Evolutionary conservation across 2,888 invertebrate species (phyloP).

Genomic region (Monopis laevigella): DNA sequence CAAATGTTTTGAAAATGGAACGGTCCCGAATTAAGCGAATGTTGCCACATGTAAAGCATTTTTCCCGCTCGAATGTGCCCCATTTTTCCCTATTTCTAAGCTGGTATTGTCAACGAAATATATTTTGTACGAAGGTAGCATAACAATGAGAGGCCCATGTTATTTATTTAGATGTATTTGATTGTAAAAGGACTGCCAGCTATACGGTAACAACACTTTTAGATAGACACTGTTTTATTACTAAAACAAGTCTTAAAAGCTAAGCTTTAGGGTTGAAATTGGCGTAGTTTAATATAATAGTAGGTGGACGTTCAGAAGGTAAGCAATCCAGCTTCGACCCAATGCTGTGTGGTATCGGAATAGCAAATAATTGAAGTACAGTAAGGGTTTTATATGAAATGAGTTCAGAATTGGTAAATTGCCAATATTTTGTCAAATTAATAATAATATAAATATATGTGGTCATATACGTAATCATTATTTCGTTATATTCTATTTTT

Average conservation of each 20-base stretch:
- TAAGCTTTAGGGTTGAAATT: too few relatives aligned
- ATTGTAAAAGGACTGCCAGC: constrained; percentile 18
- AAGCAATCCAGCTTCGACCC: too few relatives aligned
- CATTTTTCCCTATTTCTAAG: constrained; percentile 41
- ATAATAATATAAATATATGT: too few relatives aligned
- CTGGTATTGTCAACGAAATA: constrained; percentile 46
- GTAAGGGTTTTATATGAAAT: too few relatives aligned
- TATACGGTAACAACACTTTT: constrained; percentile 29
- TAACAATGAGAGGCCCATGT: constrained; percentile 51
- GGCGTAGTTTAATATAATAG: too few relatives aligned
- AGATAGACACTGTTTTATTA: too few relatives aligned
- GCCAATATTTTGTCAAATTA: too few relatives aligned
- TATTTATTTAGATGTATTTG: constrained; percentile 57
- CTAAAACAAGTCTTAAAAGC: too few relatives aligned
- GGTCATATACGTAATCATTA: too few relatives aligned
- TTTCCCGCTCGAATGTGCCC: constrained; percentile 36
- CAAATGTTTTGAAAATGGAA: constrained; percentile 35
- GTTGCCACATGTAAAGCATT: constrained; percentile 27
- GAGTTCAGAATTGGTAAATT: too few relatives aligned
- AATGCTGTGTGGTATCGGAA: constrained; percentile 34
- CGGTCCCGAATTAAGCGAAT: constrained; percentile 34
- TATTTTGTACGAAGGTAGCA: constrained; percentile 50
- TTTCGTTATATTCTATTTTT: too few relatives aligned
- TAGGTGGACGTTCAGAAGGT: too few relatives aligned
- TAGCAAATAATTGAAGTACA: constrained; percentile 52